phyloP scores from a whole-genome alignment of 2,113 vertebrate genomes.

The Callaeas wilsoni region DNA sequence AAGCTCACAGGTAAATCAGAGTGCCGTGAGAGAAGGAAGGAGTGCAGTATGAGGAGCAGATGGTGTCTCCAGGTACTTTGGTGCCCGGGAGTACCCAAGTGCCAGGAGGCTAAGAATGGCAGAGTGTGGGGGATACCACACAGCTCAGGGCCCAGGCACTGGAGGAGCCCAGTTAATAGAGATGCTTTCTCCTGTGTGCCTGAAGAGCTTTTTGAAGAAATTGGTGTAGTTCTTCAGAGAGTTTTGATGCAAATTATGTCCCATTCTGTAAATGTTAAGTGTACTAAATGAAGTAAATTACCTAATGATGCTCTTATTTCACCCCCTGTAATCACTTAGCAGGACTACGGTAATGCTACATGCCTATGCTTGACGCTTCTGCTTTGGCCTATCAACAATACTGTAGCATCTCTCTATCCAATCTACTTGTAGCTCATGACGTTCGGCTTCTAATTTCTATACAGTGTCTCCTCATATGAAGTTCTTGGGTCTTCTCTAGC shows the following conservation, averaged over 20 bases:
- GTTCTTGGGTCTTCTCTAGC: background rate
- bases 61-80: background rate
- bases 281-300: background rate
- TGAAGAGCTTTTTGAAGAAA: background rate
- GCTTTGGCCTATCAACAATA: background rate
- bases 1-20: background rate
- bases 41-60: background rate
- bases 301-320: background rate
- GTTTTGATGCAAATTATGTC: background rate
- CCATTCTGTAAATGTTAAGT: background rate
- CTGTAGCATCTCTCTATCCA: background rate
- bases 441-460: background rate
- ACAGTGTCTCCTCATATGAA: background rate
- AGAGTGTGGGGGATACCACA: background rate
- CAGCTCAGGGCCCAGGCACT: too few relatives aligned
- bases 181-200: background rate
- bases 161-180: background rate
- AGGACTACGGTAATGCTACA: background rate
- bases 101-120: background rate
- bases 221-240: background rate
- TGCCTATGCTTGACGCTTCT: background rate
- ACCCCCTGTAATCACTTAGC: background rate
- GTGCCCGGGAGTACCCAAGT: accelerated
- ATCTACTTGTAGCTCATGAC: background rate
- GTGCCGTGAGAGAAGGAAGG: background rate